Evolutionary conservation across 1,140 invertebrate genomes (phyloP).

Genomic region (Drosophila arizonae): DNA sequence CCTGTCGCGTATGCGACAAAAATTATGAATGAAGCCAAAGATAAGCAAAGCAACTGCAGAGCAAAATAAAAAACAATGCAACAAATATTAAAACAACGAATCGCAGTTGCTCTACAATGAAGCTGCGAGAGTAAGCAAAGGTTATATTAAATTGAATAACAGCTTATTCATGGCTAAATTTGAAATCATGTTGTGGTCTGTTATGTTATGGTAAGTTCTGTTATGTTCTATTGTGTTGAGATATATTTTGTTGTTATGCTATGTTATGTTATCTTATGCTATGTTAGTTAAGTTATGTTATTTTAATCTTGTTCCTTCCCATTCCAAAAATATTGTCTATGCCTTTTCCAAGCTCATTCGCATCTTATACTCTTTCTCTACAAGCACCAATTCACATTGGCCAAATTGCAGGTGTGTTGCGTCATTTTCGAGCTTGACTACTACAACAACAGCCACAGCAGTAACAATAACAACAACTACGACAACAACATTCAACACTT

Average conservation of each 20-base stretch:
- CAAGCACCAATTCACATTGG: constrained; percentile 26
- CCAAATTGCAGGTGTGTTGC: constrained; percentile 39
- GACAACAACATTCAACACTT: constrained; percentile 14
- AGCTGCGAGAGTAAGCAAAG: too few species aligned
- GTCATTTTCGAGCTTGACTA: constrained; percentile 44
- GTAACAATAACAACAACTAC: constrained; percentile 29
- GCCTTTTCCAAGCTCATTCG: too few species aligned
- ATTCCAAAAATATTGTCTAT: too few species aligned
- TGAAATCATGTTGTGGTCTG: too few species aligned
- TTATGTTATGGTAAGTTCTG: too few species aligned
- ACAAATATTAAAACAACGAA: constrained; percentile 38
- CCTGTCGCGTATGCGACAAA: constrained; percentile 56
- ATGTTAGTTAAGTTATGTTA: too few species aligned
- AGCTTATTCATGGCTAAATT: too few species aligned
- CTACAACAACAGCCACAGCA: constrained; percentile 48
- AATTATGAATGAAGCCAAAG: constrained; percentile 76
- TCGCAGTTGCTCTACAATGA: constrained; percentile 18
- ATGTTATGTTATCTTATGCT: too few species aligned
- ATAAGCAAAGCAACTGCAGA: constrained; percentile 42
- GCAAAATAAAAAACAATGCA: constrained; percentile 23
- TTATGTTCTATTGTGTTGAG: too few species aligned
- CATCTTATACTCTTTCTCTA: background rate
- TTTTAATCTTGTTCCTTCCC: background rate
- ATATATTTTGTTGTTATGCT: too few species aligned
- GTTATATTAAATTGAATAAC: too few species aligned